phyloP scores from a whole-genome alignment of 2,113 vertebrate species.

The Litocranius walleri region DNA sequence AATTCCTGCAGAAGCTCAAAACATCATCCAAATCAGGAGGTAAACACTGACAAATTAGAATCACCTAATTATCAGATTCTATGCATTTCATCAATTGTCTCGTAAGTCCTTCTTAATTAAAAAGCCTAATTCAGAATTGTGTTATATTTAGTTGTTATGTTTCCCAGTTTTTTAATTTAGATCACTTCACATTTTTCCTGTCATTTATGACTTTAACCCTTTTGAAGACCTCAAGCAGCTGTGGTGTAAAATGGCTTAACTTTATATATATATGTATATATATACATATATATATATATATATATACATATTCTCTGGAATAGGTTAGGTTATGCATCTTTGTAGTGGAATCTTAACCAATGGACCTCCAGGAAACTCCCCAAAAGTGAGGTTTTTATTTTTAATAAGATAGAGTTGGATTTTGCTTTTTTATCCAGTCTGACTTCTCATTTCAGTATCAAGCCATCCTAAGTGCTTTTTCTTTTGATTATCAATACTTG shows the following conservation, averaged over 20 bases:
- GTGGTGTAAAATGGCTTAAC: not conserved
- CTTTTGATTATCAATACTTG: not conserved
- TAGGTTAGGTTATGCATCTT: not conserved
- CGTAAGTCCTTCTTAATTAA: not conserved
- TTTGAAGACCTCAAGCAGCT: not conserved
- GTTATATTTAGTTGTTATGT: not conserved
- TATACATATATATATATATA: not conserved
- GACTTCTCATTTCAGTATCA: not conserved
- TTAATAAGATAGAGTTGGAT: not conserved
- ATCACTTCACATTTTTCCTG: not conserved
- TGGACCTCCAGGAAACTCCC: not conserved
- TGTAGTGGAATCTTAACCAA: not conserved
- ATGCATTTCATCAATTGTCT: not conserved
- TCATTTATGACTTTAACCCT: not conserved
- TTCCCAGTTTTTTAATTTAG: not conserved
- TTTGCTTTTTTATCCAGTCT: not conserved
- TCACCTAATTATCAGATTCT: not conserved
- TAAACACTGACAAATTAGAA: not conserved
- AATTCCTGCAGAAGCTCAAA: not conserved
- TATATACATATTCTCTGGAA: not conserved
- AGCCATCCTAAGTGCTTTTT: not conserved
- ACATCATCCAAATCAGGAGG: not conserved
- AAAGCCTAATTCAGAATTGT: not conserved
- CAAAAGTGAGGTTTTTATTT: not conserved
- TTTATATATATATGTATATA: not conserved